These are phyloP conservation scores for Rhea pennata DNA, from an alignment of 2,113 vertebrate genomes.

Conservation along the genomic window DNA sequence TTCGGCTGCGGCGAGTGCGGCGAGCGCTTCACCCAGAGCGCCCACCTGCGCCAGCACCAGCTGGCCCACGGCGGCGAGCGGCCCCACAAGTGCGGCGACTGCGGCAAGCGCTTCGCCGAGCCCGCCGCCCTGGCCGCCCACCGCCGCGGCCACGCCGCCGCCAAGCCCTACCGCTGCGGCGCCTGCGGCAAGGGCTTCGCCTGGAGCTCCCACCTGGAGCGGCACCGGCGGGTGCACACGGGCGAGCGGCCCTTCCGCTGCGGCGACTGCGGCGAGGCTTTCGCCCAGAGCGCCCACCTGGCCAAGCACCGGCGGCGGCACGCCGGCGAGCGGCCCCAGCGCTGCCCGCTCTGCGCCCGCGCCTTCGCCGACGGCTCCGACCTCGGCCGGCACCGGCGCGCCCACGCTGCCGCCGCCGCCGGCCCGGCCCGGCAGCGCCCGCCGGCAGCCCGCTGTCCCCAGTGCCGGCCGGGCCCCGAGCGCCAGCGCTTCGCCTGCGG, in stretches of 20 bases:
- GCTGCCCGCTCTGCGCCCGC: background rate
- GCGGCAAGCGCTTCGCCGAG: background rate
- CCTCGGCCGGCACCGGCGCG: no score
- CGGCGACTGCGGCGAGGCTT: background rate
- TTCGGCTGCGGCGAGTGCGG: conserved; percentile 10
- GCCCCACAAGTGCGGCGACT: background rate
- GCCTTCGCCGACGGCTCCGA: no score
- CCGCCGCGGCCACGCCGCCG: no score
- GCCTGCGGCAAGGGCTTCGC: conserved; percentile 6
- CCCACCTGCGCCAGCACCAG: background rate
- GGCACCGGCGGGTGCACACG: conserved; percentile 74
- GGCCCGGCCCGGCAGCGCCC: no score
- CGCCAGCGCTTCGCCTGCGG: no score
- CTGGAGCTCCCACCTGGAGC: conserved; percentile 57
- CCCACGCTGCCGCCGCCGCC: no score
- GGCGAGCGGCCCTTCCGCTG: conserved; percentile 71
- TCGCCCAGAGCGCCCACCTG: background rate
- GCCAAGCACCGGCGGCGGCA: background rate
- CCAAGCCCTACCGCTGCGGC: background rate
- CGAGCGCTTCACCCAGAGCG: background rate
- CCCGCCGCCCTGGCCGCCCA: background rate
- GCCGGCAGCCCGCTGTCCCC: no score
- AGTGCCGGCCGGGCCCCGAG: no score
- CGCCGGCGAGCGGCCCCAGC: background rate
- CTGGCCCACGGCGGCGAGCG: background rate